Conservation (phyloP, 2,113 vertebrate genomes). For the Equus przewalskii region DNA sequence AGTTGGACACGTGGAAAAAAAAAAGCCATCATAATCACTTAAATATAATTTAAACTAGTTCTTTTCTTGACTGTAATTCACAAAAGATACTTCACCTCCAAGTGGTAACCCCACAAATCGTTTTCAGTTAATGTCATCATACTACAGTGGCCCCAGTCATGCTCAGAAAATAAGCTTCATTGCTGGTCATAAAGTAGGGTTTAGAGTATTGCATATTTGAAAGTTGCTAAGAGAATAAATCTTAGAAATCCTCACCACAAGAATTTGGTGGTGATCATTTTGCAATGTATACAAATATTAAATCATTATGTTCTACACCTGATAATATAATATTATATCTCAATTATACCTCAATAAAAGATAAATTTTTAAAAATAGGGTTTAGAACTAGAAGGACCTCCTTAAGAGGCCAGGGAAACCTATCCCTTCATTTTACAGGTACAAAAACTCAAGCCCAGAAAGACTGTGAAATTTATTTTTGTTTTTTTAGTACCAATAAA, state of each 20-base stretch:
- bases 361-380: not conserved
- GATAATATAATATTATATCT: too few relatives aligned
- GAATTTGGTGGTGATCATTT: too few relatives aligned
- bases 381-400: not conserved
- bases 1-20: not conserved
- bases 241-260: too few relatives aligned
- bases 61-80: constrained; percentile 8
- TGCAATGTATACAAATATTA: too few relatives aligned
- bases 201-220: not conserved
- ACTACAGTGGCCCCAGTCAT: not conserved
- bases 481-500: constrained; percentile 42
- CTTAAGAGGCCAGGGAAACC: not conserved
- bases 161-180: constrained; percentile 17
- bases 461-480: constrained; percentile 38
- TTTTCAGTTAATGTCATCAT: constrained; percentile 36
- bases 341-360: too few relatives aligned
- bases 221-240: too few relatives aligned
- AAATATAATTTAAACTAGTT: constrained; percentile 31
- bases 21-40: not conserved
- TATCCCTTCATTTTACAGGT: constrained; percentile 4
- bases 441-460: constrained; percentile 29
- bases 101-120: not conserved
- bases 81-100: not conserved
- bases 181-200: not conserved
- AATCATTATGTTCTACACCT: too few relatives aligned